Base-by-base conservation (phyloP, 2,888 invertebrate species). In the Mesochorus sp. region DNA sequence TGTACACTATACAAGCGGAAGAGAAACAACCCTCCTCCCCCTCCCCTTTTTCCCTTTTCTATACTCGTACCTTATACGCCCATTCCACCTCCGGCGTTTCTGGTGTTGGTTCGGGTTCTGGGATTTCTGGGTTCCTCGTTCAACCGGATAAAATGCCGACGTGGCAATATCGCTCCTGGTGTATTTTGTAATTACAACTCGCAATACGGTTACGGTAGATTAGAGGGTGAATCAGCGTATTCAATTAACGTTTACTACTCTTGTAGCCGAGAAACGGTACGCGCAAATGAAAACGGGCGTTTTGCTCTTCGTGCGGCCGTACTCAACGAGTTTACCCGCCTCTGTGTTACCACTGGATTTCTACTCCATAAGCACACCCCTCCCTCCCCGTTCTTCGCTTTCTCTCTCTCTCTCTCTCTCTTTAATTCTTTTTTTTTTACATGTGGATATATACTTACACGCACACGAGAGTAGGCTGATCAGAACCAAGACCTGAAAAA, bases 201-300 rank as follows among this genome's bases (percentile, higher is more conserved):
- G 87, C n/a, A 89, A 90, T 89, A 88, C 86, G 86, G 86, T 85
- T 85, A 84, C 84, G 83, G 84, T 82, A 87, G 87, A 88, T 89
- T 88, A 89, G 87, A 88, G 87, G 82, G 83, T 86, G 87, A 86
- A 88, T 89, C 89, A 87, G 85, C 88, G 87, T 84, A 88, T 88
- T 89, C 88, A 89, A 89, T 90, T 89, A 90, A 88, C 89, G 84
- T 88, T 88, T 87, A 87, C 85, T 84, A 81, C 83, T 82, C 44
- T 83, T 82, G 78, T 76, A 80, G 76, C 76, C 75, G 73, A 64
- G 51, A 74, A 79, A 68, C 68, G 66, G 61, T 66, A 79, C 55
- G 80, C 70, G n/a, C n/a, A 77, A 68, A 73, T 68, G 68, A 68
- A 39, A 57, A 77, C 34, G 53, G 42, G 57, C 77, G 62, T 62